Base-by-base conservation (phyloP, 53 echinoderm and acorn worm genomes). In the Temnopleurus reevesii region DNA sequence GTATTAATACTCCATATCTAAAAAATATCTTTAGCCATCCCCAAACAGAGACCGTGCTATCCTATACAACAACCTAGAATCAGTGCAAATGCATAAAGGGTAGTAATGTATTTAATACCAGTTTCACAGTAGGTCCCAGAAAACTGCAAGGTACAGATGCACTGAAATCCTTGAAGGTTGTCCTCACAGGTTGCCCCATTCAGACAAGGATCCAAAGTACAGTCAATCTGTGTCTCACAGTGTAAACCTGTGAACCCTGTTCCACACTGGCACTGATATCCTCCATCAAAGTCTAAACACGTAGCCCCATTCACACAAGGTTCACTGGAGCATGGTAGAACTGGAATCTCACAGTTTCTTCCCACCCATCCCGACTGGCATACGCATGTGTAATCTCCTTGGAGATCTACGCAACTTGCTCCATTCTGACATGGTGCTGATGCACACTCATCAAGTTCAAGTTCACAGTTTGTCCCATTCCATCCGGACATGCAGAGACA, bases 121-220 rank as follows among this genome's bases (percentile, higher is more conserved):
- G n/a, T n/a, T n/a, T n/a, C n/a, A n/a, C n/a, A n/a, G n/a, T n/a
- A n/a, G n/a, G n/a, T n/a, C 61, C 23, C 17, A 25, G 18, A 60
- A 17, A 60, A 19, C n/a, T n/a, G n/a, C n/a, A n/a, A n/a, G 26
- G 45, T 76, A 56, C 92, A 94, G 38, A 26, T 53, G 45, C 94
- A 94, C 10, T 64, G 36, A 30, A 77, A 93, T 7, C 89, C 84
- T 43, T 89, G 85, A 25, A 61, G 19, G 12, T 55, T 4, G 46
- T 92, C 90, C 10, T 93, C 81, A 76, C 96, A 96, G 12, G 82
- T 93, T 1, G 92, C 94, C 47, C 90, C 91, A 55, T 96, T 94
- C 51, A 82, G 91, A 53, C 96, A 96, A 3, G 93, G 90, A 81
- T 89, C n/a, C n/a, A n/a, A n/a, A n/a, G n/a, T 90, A 58, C 34